These are phyloP conservation scores for Pimpla rufipes DNA, from an alignment of 2,888 invertebrate genomes.

Conservation along the genomic window DNA sequence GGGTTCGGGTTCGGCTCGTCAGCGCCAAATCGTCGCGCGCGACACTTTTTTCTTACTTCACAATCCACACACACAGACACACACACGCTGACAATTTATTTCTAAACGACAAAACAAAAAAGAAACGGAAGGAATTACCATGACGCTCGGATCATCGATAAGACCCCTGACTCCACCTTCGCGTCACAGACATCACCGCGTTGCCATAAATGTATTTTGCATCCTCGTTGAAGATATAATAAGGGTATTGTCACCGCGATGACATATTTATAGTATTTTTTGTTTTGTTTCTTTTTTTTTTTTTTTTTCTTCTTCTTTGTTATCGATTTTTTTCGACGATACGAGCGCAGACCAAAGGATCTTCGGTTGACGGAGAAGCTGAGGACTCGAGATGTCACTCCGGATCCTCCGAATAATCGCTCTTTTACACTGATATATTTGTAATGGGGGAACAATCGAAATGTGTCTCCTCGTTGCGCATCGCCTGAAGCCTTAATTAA, in stretches of 20 bases:
- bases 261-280: conserved; percentile 18
- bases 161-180: conserved; percentile 41
- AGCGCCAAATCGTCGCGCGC: conserved; percentile 65
- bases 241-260: conserved; percentile 35
- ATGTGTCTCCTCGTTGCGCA: not conserved
- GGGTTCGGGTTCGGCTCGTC: not conserved
- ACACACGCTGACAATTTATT: conserved; percentile 50
- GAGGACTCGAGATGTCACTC: conserved; percentile 48
- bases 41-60: conserved; percentile 42
- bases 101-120: conserved; percentile 39
- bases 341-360: conserved; percentile 47
- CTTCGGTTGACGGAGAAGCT: conserved; percentile 35
- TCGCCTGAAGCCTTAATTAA: conserved; percentile 7
- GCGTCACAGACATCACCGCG: conserved; percentile 74
- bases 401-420: conserved; percentile 29
- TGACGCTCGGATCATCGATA: conserved; percentile 48
- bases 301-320: not conserved
- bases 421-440: conserved; percentile 43
- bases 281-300: not conserved
- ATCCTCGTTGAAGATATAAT: conserved; percentile 46
- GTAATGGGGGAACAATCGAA: conserved; percentile 29
- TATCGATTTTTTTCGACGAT: conserved; percentile 13
- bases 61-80: no score
- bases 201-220: conserved; percentile 78
- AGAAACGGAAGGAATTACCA: conserved; percentile 60